phyloP scores from a whole-genome alignment of 2,797 vertebrate species.

The Callimico goeldii region DNA sequence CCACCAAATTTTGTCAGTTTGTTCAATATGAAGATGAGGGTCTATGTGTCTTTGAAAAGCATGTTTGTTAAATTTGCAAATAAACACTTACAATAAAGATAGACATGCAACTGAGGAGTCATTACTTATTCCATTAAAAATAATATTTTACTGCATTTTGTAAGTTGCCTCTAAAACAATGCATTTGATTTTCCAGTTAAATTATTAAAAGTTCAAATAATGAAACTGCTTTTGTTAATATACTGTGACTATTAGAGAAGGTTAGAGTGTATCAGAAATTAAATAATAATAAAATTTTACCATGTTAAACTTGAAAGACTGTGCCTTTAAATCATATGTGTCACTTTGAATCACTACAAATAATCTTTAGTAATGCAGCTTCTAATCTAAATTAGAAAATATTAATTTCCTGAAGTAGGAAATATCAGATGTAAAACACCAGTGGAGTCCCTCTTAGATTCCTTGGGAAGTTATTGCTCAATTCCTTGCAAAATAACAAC shows the following conservation, averaged over 20 bases:
- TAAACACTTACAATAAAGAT: neutral
- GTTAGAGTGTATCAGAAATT: neutral
- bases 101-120: neutral
- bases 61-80: neutral
- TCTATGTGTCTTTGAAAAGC: neutral
- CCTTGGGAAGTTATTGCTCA: neutral
- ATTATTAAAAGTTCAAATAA: constrained; percentile 4
- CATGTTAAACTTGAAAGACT: neutral
- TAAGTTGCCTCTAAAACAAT: neutral
- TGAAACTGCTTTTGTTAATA: neutral
- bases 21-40: neutral
- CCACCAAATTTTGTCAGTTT: neutral
- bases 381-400: neutral
- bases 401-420: neutral
- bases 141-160: neutral
- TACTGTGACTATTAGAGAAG: neutral
- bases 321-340: neutral
- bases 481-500: neutral
- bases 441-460: neutral
- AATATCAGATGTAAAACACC: neutral
- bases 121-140: neutral
- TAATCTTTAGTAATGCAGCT: neutral
- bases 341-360: neutral
- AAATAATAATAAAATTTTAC: constrained; percentile 7
- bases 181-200: neutral